Evolutionary conservation across 2,797 vertebrate species (phyloP), one percentile per base, ranked within the genome.

Genomic region (Anguilla megastoma): DNA sequence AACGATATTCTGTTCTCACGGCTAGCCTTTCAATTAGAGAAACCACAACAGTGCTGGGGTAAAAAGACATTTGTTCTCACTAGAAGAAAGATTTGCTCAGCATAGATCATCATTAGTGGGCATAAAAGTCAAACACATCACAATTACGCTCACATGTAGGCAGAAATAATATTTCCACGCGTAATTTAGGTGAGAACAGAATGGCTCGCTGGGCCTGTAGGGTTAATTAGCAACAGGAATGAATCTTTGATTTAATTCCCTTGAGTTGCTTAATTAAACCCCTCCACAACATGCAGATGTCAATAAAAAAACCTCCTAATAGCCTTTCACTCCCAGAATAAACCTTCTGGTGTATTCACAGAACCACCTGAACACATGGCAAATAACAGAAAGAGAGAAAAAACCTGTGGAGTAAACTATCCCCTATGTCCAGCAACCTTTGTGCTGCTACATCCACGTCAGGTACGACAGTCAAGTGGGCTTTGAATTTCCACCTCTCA

Each of bases 191-290:
- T 94, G 92, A 91, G 91, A 93, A 91, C 95, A 91, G 86, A 52
- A 92, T 93, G 86, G 88, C 92, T 94, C 92, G 94, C 94, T 91
- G 93, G 91, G 90, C 94, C 88, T 89, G 92, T 0, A 80, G 94
- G 96, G 95, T 96, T 96, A 96, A 97, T 97, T 96, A 96, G 95
- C 91, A 94, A 91, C 92, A 92, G 91, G 95, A 94, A 95, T 94
- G 94, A 94, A 95, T 94, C 91, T 90, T 89, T 87, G 83, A 87
- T 90, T 91, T 79, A 89, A 90, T 84, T 91, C 88, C 90, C 89
- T 80, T 86, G 86, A 91, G 86, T 87, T 84, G 85, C 90, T 90
- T 92, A 92, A 94, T 93, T 93, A 93, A 92, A 88, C 86, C 88
- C 88, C 83, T 89, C 58, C 83, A 87, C 87, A 86, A 89, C 79